phyloP scores from a whole-genome alignment of 2,113 vertebrate genomes.

The Grantiella picta region DNA sequence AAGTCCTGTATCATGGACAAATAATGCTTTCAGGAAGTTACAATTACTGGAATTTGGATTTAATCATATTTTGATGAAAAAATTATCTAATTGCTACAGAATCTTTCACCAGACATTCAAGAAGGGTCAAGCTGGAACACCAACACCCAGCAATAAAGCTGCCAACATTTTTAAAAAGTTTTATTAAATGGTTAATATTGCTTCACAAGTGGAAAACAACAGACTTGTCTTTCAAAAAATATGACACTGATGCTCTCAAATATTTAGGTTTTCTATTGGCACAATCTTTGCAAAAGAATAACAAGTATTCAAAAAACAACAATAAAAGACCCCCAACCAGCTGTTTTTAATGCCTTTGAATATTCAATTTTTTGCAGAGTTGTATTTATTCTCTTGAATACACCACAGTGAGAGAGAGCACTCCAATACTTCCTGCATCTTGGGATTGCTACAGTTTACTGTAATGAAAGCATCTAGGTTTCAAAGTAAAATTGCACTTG shows the following conservation, averaged over 20 bases:
- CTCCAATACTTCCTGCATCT: neutral
- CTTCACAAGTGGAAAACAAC: neutral
- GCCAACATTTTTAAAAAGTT: neutral
- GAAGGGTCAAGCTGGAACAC: neutral
- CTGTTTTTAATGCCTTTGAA: neutral
- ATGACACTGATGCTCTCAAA: neutral
- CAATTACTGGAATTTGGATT: neutral
- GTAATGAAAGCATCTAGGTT: neutral
- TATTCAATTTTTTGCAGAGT: neutral
- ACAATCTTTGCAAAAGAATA: neutral
- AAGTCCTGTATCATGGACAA: neutral
- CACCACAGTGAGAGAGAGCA: neutral
- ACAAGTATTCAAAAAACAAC: neutral
- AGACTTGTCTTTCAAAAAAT: neutral
- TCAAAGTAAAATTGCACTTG: neutral
- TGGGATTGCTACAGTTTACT: neutral
- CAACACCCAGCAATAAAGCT: neutral
- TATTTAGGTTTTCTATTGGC: neutral
- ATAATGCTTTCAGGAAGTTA: conserved; percentile 18
- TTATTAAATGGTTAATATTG: neutral
- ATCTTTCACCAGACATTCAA: neutral
- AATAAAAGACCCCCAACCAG: neutral
- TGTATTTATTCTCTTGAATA: neutral
- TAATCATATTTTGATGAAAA: conserved; percentile 35
- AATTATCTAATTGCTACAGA: conserved; percentile 6